Evolutionary conservation across 2,797 vertebrate species (phyloP).

Genomic region (Cyprinodon diabolis): DNA sequence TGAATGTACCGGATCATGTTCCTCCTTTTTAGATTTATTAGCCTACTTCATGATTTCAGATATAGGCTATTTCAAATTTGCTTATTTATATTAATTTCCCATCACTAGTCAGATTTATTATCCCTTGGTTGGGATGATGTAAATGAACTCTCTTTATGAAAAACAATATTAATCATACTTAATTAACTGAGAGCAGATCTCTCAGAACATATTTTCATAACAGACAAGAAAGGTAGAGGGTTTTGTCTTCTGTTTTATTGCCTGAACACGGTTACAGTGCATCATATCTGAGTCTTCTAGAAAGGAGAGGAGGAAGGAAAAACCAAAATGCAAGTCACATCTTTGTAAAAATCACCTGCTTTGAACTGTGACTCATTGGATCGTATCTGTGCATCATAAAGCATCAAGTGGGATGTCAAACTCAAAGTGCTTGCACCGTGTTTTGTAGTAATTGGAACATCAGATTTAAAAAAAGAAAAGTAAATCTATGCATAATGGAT

Average conservation of each 20-base stretch:
- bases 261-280: background rate
- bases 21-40: background rate
- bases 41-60: background rate
- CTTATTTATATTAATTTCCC: background rate
- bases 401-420: background rate
- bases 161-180: background rate
- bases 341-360: background rate
- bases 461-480: background rate
- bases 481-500: background rate
- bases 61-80: background rate
- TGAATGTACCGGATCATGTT: background rate
- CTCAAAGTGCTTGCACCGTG: background rate
- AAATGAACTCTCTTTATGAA: background rate
- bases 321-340: background rate
- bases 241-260: background rate
- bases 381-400: background rate
- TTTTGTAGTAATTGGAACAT: background rate
- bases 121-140: background rate
- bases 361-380: slow-evolving; percentile 3
- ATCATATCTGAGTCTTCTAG: background rate
- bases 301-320: background rate
- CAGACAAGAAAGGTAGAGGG: background rate
- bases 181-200: background rate
- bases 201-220: background rate
- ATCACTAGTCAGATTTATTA: background rate